A percentile compares a stretch with the other conserved stretches of the same genome.
Conservation (phyloP, 2,797 vertebrate species). For the Pagetopsis macropterus region DNA sequence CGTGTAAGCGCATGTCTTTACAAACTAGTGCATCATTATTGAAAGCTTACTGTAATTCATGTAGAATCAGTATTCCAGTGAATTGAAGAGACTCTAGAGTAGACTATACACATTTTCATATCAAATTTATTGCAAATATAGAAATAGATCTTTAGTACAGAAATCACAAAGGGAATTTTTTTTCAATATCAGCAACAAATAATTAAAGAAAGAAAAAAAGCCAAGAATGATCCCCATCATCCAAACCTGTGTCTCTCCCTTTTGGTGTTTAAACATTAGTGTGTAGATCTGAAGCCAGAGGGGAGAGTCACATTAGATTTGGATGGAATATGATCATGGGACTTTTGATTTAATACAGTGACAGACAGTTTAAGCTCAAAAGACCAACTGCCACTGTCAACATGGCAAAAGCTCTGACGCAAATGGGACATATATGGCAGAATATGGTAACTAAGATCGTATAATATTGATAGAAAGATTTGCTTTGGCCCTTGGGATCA, state of each 20-base stretch:
- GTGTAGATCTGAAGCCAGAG: conserved; percentile 56
- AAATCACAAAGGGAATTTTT: conserved; percentile 73
- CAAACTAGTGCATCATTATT: not conserved
- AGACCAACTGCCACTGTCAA: conserved; percentile 3
- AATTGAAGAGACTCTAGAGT: conserved; percentile 35
- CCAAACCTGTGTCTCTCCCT: conserved; percentile 54
- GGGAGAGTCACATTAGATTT: conserved; percentile 44
- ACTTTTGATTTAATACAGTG: conserved; percentile 26
- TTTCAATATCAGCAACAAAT: conserved; percentile 76
- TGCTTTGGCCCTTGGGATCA: conserved; percentile 19
- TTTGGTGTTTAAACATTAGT: conserved; percentile 39
- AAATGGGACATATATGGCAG: conserved; percentile 35
- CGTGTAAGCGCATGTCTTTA: no score
- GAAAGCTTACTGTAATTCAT: not conserved
- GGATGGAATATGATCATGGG: conserved; percentile 38
- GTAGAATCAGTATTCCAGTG: not conserved
- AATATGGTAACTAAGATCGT: conserved; percentile 27
- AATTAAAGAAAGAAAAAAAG: conserved; percentile 66
- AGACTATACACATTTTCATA: conserved; percentile 23
- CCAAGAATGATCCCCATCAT: conserved; percentile 60
- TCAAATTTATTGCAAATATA: conserved; percentile 91
- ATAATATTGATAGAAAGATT: conserved; percentile 12
- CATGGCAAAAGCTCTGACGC: conserved; percentile 19
- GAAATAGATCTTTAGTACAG: conserved; percentile 89
- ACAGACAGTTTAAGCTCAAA: conserved; percentile 18